phyloP scores from a whole-genome alignment of 2,797 vertebrate species.

The Microchirus variegatus region DNA sequence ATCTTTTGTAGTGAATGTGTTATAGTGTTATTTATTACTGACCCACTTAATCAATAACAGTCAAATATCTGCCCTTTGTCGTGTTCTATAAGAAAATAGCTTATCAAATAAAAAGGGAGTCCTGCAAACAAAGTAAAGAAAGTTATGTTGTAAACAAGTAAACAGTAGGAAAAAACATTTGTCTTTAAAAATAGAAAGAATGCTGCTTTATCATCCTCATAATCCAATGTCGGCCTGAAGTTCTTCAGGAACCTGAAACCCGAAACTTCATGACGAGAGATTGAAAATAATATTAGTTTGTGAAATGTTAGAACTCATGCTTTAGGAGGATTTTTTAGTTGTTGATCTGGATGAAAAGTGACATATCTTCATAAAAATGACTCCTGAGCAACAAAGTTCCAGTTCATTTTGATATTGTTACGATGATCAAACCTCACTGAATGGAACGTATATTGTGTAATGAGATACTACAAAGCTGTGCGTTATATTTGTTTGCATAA shows the following conservation, averaged over 20 bases:
- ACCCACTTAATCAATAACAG: conserved; percentile 7
- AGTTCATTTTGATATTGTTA: conserved; percentile 3
- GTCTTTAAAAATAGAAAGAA: conserved; percentile 27
- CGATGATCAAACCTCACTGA: conserved; percentile 20
- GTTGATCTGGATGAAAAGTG: no score
- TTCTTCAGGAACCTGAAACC: conserved; percentile 8
- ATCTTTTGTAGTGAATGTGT: conserved; percentile 58
- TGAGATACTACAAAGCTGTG: conserved; percentile 1
- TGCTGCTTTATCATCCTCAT: conserved; percentile 7
- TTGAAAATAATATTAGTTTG: conserved; percentile 55
- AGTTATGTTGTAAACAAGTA: conserved; percentile 11
- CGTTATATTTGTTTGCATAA: background rate
- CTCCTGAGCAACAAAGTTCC: conserved; percentile 12
- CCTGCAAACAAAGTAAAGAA: conserved; percentile 8
- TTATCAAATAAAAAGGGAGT: conserved; percentile 27
- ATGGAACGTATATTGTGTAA: conserved; percentile 16
- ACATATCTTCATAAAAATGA: background rate
- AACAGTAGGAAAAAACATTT: conserved; percentile 25
- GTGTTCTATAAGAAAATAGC: conserved; percentile 35
- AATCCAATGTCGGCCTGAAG: conserved; percentile 24
- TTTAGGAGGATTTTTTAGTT: no score
- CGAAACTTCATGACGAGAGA: conserved; percentile 21
- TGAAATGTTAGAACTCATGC: conserved; percentile 4
- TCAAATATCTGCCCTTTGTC: conserved; percentile 16
- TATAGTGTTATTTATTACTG: conserved; percentile 54